A percentile compares a stretch with the other conserved stretches of the same genome.
These are phyloP conservation scores for Oryzias curvinotus DNA, from an alignment of 2,113 vertebrate species.

Conservation along the genomic window DNA sequence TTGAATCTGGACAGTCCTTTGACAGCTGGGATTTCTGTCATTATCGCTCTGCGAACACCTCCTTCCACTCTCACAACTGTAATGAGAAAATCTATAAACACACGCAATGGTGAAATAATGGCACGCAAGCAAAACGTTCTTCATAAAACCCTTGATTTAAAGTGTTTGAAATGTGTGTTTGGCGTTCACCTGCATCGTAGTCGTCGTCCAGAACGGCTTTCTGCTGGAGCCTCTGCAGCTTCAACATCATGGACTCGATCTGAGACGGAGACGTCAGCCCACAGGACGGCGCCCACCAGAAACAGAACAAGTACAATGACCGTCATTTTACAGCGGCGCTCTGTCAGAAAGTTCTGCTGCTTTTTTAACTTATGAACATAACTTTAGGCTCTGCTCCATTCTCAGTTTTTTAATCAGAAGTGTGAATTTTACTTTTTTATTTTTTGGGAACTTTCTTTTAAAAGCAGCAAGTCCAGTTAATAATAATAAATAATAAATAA, in stretches of 20 bases:
- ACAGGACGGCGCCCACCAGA: constrained; percentile 11
- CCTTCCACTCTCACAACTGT: not conserved
- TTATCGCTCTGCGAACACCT: not conserved
- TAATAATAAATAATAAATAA: too few species aligned
- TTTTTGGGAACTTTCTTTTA: too few species aligned
- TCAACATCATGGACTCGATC: constrained; percentile 84
- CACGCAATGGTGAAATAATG: too few species aligned
- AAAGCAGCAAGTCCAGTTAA: too few species aligned
- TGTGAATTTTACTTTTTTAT: too few species aligned
- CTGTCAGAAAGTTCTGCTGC: too few species aligned
- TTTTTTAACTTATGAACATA: too few species aligned
- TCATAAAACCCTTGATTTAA: too few species aligned
- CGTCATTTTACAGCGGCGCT: constrained; percentile 16
- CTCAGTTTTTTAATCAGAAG: too few species aligned
- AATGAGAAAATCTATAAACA: not conserved
- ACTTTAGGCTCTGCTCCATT: too few species aligned
- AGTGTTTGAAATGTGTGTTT: constrained; percentile 2
- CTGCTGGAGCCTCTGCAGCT: constrained; percentile 85
- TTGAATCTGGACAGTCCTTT: not conserved
- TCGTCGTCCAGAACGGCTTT: constrained; percentile 87
- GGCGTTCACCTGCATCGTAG: constrained; percentile 83
- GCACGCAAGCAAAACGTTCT: too few species aligned
- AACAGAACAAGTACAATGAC: constrained; percentile 23
- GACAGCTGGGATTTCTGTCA: not conserved
- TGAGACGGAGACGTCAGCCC: constrained; percentile 51